A percentile compares a stretch with the other conserved stretches of the same genome.
Conservation (phyloP, 2,113 vertebrate species). For the Mellivora capensis region DNA sequence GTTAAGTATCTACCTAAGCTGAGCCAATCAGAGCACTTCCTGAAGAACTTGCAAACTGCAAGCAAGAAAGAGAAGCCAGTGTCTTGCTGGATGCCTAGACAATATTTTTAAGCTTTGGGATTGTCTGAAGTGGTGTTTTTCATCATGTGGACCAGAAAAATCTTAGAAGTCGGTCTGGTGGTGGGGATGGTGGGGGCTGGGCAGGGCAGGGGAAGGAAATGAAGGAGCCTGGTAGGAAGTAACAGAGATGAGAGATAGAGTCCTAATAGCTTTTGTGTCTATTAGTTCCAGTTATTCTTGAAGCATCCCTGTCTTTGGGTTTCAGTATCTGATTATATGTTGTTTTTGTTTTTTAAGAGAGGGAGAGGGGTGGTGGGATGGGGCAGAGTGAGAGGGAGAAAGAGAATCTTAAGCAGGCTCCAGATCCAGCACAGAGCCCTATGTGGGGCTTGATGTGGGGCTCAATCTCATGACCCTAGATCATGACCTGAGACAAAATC, state of each 20-base stretch:
- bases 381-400: not conserved
- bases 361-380: not conserved
- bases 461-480: not conserved
- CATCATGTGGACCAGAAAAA: not conserved
- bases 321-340: not conserved
- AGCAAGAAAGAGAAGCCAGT: not conserved
- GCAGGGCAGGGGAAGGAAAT: not conserved
- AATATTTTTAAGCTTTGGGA: not conserved
- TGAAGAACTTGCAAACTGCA: slow-evolving; percentile 4
- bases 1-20: not conserved
- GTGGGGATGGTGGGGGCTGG: not conserved
- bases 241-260: not conserved
- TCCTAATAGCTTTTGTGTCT: not conserved
- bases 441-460: not conserved
- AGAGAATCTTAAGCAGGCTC: not conserved
- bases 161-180: not conserved
- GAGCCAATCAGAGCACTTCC: not conserved
- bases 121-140: slow-evolving; percentile 22
- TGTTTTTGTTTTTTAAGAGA: slow-evolving; percentile 31
- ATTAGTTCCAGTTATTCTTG: not conserved
- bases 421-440: not conserved
- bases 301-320: not conserved
- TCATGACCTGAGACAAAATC: not conserved
- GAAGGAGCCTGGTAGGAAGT: not conserved
- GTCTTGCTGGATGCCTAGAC: not conserved